These are phyloP conservation scores for Ceryle rudis DNA, from an alignment of 2,797 vertebrate species.

Conservation along the genomic window DNA sequence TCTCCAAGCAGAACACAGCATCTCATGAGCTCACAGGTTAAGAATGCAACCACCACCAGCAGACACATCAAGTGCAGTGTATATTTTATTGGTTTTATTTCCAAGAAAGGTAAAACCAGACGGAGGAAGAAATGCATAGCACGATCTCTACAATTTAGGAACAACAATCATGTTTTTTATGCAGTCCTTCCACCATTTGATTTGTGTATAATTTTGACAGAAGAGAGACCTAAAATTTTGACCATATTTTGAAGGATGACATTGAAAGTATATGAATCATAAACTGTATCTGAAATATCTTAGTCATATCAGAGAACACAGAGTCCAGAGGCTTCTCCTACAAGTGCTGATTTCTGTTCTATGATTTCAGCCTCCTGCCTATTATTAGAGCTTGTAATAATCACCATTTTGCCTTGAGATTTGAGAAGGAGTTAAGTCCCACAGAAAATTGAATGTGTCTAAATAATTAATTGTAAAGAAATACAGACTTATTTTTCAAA, in stretches of 20 bases:
- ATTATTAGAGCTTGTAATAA: background rate
- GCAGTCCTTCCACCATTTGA: background rate
- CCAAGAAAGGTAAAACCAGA: background rate
- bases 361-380: background rate
- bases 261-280: background rate
- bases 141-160: background rate
- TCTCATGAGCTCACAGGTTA: background rate
- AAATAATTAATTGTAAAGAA: conserved; percentile 19
- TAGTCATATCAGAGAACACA: background rate
- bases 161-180: background rate
- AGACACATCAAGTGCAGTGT: background rate
- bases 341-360: background rate
- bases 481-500: background rate
- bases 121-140: background rate
- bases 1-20: background rate
- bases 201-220: background rate
- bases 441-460: background rate
- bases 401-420: background rate
- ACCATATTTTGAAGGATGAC: background rate
- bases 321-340: background rate
- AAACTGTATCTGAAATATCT: background rate
- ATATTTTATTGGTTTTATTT: conserved; percentile 34
- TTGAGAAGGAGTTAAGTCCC: background rate
- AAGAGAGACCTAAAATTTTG: background rate
- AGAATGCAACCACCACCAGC: background rate